These are phyloP conservation scores for Dolichallabes microphthalmus DNA, from an alignment of 2,113 vertebrate genomes.

Conservation along the genomic window DNA sequence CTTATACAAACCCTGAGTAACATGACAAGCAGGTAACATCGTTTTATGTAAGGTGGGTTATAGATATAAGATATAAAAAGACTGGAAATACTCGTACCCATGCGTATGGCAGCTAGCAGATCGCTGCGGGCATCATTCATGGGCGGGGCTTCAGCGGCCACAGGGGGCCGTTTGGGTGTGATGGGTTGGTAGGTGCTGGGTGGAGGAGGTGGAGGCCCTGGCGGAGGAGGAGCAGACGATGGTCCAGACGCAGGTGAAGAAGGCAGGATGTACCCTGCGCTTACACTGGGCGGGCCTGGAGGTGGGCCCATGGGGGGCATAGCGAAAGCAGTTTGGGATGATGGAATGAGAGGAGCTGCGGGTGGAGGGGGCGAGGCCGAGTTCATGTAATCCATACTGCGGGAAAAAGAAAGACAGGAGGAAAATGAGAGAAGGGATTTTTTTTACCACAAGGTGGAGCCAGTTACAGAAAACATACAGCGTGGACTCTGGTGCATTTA, in stretches of 20 bases:
- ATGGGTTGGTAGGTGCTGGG: slow-evolving; percentile 74
- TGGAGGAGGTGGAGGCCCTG: slow-evolving; percentile 84
- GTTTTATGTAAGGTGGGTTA: neutral
- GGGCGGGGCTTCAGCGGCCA: slow-evolving; percentile 61
- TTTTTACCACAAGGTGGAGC: slow-evolving; percentile 65
- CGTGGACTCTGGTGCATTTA: no score
- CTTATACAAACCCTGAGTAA: neutral
- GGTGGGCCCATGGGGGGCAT: slow-evolving; percentile 81
- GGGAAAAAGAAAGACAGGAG: slow-evolving; percentile 18
- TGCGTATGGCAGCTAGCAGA: slow-evolving; percentile 93
- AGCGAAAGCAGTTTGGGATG: slow-evolving; percentile 91
- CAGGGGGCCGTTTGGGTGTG: slow-evolving; percentile 79
- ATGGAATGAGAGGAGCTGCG: slow-evolving; percentile 87
- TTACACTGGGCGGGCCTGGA: slow-evolving; percentile 59
- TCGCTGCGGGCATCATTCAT: slow-evolving; percentile 89
- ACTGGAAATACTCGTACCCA: slow-evolving; percentile 76
- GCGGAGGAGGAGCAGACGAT: slow-evolving; percentile 81
- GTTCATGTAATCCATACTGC: slow-evolving; percentile 89
- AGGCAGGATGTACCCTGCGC: slow-evolving; percentile 69
- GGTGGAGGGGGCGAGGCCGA: slow-evolving; percentile 82
- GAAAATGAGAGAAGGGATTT: neutral
- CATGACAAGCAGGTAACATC: neutral
- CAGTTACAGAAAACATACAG: slow-evolving; percentile 32
- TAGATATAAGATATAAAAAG: neutral
- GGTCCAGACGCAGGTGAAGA: slow-evolving; percentile 75